phyloP scores from a whole-genome alignment of 2,888 invertebrate species.

The Eupsilia transversa region DNA sequence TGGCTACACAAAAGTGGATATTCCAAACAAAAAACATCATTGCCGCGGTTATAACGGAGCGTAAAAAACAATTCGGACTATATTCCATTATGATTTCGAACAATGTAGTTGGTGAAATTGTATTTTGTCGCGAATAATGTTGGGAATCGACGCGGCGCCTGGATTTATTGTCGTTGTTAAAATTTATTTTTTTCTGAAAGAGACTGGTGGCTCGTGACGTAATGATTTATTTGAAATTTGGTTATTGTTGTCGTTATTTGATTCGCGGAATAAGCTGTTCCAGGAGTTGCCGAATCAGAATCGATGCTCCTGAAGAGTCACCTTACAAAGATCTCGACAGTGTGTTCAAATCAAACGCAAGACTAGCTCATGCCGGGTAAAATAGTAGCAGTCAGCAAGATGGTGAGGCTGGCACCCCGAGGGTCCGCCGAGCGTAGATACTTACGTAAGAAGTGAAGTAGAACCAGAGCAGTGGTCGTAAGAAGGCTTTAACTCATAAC shows the following conservation, averaged over 20 bases:
- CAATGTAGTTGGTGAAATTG: slow-evolving; percentile 80
- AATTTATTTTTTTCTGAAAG: slow-evolving; percentile 53
- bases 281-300: not conserved
- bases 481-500: too few species aligned
- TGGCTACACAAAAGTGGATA: slow-evolving; percentile 88
- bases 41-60: slow-evolving; percentile 80
- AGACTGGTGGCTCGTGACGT: slow-evolving; percentile 48
- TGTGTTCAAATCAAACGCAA: not conserved
- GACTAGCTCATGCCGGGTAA: not conserved
- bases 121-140: slow-evolving; percentile 79
- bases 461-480: too few species aligned
- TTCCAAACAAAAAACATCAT: slow-evolving; percentile 88
- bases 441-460: too few species aligned
- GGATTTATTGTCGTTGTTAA: slow-evolving; percentile 67
- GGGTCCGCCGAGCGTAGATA: not conserved
- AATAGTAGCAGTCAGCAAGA: not conserved
- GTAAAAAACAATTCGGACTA: slow-evolving; percentile 84
- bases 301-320: not conserved
- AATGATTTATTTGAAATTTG: slow-evolving; percentile 54
- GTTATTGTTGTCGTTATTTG: slow-evolving; percentile 30
- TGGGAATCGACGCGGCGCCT: slow-evolving; percentile 66
- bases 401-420: not conserved
- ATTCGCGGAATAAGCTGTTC: not conserved
- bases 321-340: not conserved
- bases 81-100: slow-evolving; percentile 83